phyloP scores from a whole-genome alignment of 1,140 invertebrate species.

The Stratiolaelaps scimitus region DNA sequence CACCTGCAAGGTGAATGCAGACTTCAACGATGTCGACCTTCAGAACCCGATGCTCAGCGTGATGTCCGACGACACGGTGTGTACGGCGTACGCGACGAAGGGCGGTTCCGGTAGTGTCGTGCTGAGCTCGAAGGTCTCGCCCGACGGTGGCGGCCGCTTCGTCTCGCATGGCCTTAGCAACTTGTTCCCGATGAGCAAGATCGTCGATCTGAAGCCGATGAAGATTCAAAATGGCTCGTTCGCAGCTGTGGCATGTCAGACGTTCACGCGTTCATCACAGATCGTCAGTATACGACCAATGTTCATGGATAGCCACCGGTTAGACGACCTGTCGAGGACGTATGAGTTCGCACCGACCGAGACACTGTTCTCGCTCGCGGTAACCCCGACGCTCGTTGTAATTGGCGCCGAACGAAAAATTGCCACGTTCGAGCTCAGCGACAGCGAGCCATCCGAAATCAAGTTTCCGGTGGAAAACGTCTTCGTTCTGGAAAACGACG shows the following conservation, averaged over 20 bases:
- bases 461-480: constrained; percentile 11
- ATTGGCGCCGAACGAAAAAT: constrained; percentile 7
- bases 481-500: constrained; percentile 19
- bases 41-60: background rate
- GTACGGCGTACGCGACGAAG: constrained; percentile 7
- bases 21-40: constrained; percentile 3
- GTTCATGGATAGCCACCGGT: background rate
- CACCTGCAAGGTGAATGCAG: background rate
- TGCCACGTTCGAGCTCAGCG: background rate
- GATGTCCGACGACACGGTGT: background rate
- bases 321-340: background rate
- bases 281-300: background rate
- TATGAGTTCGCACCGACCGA: constrained; percentile 3
- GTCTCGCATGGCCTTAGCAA: background rate
- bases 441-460: background rate
- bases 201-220: constrained; percentile 13
- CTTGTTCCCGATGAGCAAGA: background rate
- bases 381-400: background rate
- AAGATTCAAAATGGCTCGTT: background rate
- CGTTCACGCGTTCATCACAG: background rate
- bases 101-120: background rate
- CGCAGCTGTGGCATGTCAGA: constrained; percentile 22
- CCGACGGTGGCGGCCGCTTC: no score
- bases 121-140: background rate
- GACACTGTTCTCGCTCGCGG: background rate